Evolutionary conservation across 2,113 vertebrate species (phyloP).

Genomic region (Ceyx melanurus): DNA sequence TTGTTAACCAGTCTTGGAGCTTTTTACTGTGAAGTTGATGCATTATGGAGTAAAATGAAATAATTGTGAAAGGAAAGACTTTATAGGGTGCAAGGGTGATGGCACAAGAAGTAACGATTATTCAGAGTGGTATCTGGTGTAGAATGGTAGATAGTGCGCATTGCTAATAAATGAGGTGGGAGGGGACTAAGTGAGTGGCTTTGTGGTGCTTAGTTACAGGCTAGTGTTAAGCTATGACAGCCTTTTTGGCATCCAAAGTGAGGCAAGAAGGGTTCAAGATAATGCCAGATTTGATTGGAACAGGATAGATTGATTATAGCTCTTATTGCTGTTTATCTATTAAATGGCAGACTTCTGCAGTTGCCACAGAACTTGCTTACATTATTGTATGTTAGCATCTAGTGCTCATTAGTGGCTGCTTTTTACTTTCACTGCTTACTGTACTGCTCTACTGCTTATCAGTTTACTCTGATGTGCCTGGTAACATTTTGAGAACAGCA

Average conservation of each 20-base stretch:
- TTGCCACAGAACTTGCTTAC: background rate
- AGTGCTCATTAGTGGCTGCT: background rate
- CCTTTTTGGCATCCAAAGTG: background rate
- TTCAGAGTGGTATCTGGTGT: background rate
- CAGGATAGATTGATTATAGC: background rate
- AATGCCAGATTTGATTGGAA: background rate
- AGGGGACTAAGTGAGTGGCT: background rate
- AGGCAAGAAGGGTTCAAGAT: background rate
- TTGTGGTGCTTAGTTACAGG: background rate
- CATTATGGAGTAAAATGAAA: background rate
- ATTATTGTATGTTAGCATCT: background rate
- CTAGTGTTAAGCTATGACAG: background rate
- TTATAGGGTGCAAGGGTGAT: background rate
- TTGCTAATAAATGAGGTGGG: background rate
- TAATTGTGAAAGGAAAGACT: background rate
- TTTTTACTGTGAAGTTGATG: background rate
- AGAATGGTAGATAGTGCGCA: background rate
- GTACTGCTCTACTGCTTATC: background rate
- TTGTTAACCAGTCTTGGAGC: background rate
- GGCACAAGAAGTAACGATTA: background rate
- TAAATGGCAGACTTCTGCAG: background rate
- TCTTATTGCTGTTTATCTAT: background rate
- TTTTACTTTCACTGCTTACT: background rate
- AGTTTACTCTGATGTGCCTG: background rate
- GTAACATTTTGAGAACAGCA: background rate